A percentile compares a stretch with the other conserved stretches of the same genome.
Conservation (phyloP, 2,888 invertebrate species). For the Coelinius sp. region DNA sequence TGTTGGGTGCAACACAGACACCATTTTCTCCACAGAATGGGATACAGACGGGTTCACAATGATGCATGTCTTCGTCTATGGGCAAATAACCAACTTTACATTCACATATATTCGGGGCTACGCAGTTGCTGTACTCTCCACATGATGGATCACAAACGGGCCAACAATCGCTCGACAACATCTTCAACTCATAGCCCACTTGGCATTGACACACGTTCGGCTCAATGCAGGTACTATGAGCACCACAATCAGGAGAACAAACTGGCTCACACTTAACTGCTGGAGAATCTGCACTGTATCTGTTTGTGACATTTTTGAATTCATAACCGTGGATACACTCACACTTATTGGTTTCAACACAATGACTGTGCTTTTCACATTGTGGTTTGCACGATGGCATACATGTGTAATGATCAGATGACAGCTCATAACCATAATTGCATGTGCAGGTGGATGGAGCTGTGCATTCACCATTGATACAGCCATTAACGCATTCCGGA, state of each 20-base stretch:
- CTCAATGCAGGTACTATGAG: slow-evolving; percentile 32
- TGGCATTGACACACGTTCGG: slow-evolving; percentile 39
- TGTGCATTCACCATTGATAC: slow-evolving; percentile 70
- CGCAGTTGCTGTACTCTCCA: slow-evolving; percentile 21
- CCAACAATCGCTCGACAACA: not conserved
- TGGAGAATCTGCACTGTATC: not conserved
- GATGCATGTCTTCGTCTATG: not conserved
- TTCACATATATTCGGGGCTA: slow-evolving; percentile 25
- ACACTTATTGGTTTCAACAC: slow-evolving; percentile 33
- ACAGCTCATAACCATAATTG: slow-evolving; percentile 64
- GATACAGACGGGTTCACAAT: slow-evolving; percentile 36
- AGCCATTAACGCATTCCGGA: slow-evolving; percentile 63
- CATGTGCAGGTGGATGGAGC: slow-evolving; percentile 60
- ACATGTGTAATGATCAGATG: slow-evolving; percentile 17
- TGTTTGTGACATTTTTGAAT: not conserved
- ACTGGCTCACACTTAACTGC: not conserved
- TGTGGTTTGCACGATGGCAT: slow-evolving; percentile 31
- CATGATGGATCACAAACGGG: slow-evolving; percentile 38
- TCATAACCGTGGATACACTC: slow-evolving; percentile 39
- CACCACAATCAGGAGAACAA: slow-evolving; percentile 32
- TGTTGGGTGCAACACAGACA: slow-evolving; percentile 39
- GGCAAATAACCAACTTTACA: slow-evolving; percentile 27
- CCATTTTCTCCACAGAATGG: slow-evolving; percentile 21
- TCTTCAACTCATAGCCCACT: slow-evolving; percentile 25
- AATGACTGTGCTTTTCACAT: slow-evolving; percentile 32